A percentile compares a stretch with the other conserved stretches of the same genome.
These are phyloP conservation scores for Drosophila fulvimacula DNA, from an alignment of 2,888 invertebrate species.

Conservation along the genomic window DNA sequence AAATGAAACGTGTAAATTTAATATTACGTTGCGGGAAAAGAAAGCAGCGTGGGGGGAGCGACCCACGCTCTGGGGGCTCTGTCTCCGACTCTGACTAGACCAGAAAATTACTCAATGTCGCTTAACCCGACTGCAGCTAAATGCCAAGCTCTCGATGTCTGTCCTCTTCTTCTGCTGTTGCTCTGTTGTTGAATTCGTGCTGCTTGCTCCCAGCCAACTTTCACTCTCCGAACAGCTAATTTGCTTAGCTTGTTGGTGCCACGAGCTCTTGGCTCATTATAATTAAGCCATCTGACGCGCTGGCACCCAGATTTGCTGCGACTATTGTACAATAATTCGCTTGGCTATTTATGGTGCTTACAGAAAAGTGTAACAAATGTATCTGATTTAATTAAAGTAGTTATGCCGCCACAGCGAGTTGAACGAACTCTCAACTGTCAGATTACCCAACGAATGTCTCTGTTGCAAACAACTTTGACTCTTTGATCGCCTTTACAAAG, in stretches of 20 bases:
- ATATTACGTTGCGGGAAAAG: constrained; percentile 64
- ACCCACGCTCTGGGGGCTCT: background rate
- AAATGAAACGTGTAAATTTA: constrained; percentile 62
- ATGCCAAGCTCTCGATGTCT: constrained; percentile 42
- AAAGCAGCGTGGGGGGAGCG: constrained; percentile 53
- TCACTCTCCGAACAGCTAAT: constrained; percentile 61
- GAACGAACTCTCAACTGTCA: constrained; percentile 44
- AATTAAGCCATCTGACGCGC: constrained; percentile 63
- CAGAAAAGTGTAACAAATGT: constrained; percentile 64
- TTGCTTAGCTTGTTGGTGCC: constrained; percentile 28
- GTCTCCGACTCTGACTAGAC: constrained; percentile 44
- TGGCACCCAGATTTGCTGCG: constrained; percentile 38
- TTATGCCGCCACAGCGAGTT: constrained; percentile 32
- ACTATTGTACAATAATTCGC: constrained; percentile 54
- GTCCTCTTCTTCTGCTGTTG: background rate
- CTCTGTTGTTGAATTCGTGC: constrained; percentile 1
- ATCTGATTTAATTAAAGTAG: constrained; percentile 44
- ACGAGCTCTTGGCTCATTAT: constrained; percentile 48
- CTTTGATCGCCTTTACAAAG: background rate
- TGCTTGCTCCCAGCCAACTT: constrained; percentile 48
- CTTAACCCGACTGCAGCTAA: constrained; percentile 26
- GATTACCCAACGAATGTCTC: constrained; percentile 1
- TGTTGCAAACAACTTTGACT: background rate
- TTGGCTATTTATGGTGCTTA: constrained; percentile 34
- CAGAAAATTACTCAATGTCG: constrained; percentile 72